Evolutionary conservation across 2,113 vertebrate genomes (phyloP), one percentile per base, ranked within the genome.

Genomic region (Osmerus eperlanus): DNA sequence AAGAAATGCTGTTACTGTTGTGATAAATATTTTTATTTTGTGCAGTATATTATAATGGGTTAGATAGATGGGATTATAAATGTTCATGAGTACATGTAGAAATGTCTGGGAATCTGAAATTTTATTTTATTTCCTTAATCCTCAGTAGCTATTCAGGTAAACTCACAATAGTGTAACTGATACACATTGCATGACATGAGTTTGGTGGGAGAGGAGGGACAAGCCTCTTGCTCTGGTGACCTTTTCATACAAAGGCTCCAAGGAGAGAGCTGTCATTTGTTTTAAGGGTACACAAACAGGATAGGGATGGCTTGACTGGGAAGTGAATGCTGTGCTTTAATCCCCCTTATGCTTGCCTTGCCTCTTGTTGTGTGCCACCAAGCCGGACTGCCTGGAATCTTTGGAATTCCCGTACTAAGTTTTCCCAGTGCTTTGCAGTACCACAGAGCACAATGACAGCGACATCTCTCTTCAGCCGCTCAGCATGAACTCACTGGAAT

Each of bases 361-460:
- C 64, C 64, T 68, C 73, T 76, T 73, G 75, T 79, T 80, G 75
- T 81, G 72, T n/a, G 63, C 79, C 75, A 78, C 72, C 25, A 74
- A 32, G 36, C 69, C 52, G 59, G 56, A 77, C 70, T 77, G 51
- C 61, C 36, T 68, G 79, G 82, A 84, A 84, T 84, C 79, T 73
- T 53, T 67, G 55, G 81, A 86, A 86, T 86, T 81, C 74, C 53
- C 54, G 25, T 67, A 25, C 59, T 16, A 71, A 78, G 76, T 83
- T 80, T 75, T 51, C 73, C 74, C 56, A 70, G 65, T 71, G 66
- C 65, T 47, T 77, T 52, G 73, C 47, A 47, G 41, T 64, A n/a
- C 62, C 59, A 41, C 25, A 6, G 60, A 72, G 56, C 71, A 82
- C 73, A 78, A 80, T 78, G 82, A 78, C 65, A 58, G 71, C 71